Conservation (phyloP, 2,888 invertebrate species). For the Laothoe populi region DNA sequence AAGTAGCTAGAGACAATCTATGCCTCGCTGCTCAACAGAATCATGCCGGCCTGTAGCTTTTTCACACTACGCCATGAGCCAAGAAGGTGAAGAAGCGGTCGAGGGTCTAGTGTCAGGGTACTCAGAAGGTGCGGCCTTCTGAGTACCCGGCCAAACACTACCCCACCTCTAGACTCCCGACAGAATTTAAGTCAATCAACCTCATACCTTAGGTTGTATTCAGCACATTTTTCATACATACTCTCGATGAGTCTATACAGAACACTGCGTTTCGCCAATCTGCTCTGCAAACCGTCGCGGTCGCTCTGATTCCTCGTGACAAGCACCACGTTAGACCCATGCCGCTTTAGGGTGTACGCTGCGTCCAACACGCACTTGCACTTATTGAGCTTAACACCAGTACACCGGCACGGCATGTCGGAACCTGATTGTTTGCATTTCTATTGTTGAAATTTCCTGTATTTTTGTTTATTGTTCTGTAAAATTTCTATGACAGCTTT, state of each 20-base stretch:
- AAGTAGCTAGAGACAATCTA: too few species aligned
- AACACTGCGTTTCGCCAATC: constrained; percentile 24
- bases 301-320: constrained; percentile 24
- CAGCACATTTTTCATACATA: constrained; percentile 54
- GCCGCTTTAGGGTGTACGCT: constrained; percentile 17
- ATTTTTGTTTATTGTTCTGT: background rate
- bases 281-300: constrained; percentile 9
- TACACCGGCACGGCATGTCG: constrained; percentile 39
- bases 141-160: too few species aligned
- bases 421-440: constrained; percentile 23
- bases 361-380: constrained; percentile 39
- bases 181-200: background rate
- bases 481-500: background rate
- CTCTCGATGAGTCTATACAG: constrained; percentile 35
- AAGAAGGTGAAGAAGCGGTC: too few species aligned
- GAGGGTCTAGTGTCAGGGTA: too few species aligned
- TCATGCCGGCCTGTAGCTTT: too few species aligned
- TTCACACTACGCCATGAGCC: too few species aligned
- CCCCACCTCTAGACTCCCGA: background rate
- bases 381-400: constrained; percentile 34
- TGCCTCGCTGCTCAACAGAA: too few species aligned
- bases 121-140: too few species aligned
- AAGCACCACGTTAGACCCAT: constrained; percentile 31
- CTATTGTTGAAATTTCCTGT: background rate
- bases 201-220: constrained; percentile 58